phyloP scores from a whole-genome alignment of 2,113 vertebrate genomes.

The Rhinolophus sinicus region DNA sequence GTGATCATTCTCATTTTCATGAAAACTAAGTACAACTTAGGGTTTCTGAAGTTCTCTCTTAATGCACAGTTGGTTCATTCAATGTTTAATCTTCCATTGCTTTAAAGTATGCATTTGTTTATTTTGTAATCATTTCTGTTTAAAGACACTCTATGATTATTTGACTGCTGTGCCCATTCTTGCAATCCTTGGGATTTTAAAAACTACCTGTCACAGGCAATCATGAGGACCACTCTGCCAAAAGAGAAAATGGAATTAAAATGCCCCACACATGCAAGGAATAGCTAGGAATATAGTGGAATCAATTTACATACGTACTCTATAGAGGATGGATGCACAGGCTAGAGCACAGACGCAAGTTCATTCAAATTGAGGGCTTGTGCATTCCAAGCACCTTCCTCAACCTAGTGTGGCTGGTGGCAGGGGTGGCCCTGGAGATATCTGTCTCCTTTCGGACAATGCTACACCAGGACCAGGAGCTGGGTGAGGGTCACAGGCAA shows the following conservation, averaged over 20 bases:
- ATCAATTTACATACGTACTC: background rate
- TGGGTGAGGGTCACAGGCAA: background rate
- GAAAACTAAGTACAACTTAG: background rate
- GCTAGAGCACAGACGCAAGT: background rate
- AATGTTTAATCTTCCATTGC: constrained; percentile 3
- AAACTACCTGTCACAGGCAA: background rate
- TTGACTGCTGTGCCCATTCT: background rate
- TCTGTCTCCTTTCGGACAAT: background rate
- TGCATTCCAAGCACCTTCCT: background rate
- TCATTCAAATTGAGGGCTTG: background rate
- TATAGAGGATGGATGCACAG: background rate
- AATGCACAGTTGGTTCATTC: background rate
- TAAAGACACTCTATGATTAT: constrained; percentile 66
- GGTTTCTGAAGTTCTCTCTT: constrained; percentile 17
- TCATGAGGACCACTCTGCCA: background rate
- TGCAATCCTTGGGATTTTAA: constrained; percentile 12
- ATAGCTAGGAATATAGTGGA: background rate
- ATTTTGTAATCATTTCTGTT: constrained; percentile 61
- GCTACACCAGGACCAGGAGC: background rate
- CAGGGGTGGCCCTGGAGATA: background rate
- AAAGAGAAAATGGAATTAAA: constrained; percentile 64
- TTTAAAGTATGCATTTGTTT: constrained; percentile 50
- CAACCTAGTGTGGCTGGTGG: background rate
- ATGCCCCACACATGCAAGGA: constrained; percentile 59
- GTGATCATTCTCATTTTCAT: background rate